A percentile compares a stretch with the other conserved stretches of the same genome.
Conservation (phyloP, 2,888 invertebrate genomes). For the Cheilosia grossa region DNA sequence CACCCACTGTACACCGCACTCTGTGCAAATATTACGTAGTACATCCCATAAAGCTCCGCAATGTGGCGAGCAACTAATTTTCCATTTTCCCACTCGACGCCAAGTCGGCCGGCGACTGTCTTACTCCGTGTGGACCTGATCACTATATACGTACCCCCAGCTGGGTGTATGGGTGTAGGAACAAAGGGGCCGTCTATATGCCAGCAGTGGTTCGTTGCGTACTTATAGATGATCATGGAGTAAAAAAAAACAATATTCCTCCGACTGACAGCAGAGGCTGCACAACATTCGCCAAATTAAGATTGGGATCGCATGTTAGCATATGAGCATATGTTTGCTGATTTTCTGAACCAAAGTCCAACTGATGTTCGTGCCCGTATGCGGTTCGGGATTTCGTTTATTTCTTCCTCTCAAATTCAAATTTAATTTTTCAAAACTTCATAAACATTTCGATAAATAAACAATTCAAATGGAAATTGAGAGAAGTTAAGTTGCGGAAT, state of each 20-base stretch:
- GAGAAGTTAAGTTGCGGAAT: neutral
- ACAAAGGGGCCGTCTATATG: conserved; percentile 25
- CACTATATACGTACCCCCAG: neutral
- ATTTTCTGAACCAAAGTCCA: conserved; percentile 6
- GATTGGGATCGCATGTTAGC: conserved; percentile 8
- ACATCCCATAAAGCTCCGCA: neutral
- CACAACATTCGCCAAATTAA: conserved; percentile 21
- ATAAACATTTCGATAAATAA: conserved; percentile 30
- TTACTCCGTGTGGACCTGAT: neutral
- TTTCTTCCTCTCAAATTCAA: neutral
- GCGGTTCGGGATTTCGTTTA: neutral
- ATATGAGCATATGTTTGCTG: conserved; percentile 21
- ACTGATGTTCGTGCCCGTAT: neutral
- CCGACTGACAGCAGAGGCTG: conserved; percentile 1
- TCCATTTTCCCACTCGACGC: conserved; percentile 49
- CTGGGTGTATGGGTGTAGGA: conserved; percentile 11
- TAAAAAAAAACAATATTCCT: neutral
- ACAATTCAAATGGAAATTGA: conserved; percentile 18
- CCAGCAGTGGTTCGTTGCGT: neutral
- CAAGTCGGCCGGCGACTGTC: conserved; percentile 22
- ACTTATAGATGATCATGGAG: conserved; percentile 9
- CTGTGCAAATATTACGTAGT: neutral
- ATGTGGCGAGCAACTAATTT: conserved; percentile 43
- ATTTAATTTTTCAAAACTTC: conserved; percentile 1
- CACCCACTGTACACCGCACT: conserved; percentile 13